phyloP scores from a whole-genome alignment of 2,113 vertebrate species.

The Heterotis niloticus region DNA sequence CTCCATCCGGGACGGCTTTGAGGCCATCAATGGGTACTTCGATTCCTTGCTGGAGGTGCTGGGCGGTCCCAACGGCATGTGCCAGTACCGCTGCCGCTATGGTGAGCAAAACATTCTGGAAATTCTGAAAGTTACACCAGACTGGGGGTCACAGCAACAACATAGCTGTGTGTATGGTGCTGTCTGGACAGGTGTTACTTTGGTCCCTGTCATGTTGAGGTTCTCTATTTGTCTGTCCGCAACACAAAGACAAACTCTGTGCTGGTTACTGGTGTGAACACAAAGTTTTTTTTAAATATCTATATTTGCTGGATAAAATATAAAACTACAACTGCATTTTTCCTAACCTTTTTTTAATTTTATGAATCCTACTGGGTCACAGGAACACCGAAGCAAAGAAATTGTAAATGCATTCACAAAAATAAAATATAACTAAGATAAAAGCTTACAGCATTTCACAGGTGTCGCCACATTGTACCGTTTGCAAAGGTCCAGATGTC shows the following conservation, averaged over 20 bases:
- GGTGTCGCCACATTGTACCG: too few relatives aligned
- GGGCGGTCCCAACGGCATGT: conserved; percentile 84
- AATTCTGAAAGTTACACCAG: neutral
- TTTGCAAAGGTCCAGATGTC: too few relatives aligned
- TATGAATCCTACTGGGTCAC: too few relatives aligned
- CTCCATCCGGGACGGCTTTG: conserved; percentile 75
- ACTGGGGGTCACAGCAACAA: too few relatives aligned
- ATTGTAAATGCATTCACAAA: too few relatives aligned
- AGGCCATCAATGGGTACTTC: conserved; percentile 80
- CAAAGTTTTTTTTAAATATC: neutral
- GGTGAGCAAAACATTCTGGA: conserved; percentile 61
- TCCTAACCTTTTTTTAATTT: too few relatives aligned
- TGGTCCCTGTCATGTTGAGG: neutral
- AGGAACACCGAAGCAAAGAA: too few relatives aligned
- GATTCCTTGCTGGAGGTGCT: conserved; percentile 87
- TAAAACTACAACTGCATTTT: too few relatives aligned
- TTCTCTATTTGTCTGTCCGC: neutral
- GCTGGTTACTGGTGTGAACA: conserved; percentile 3
- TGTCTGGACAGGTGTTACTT: neutral
- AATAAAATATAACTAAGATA: too few relatives aligned
- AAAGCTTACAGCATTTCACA: too few relatives aligned
- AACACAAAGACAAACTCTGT: neutral
- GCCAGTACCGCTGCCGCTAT: conserved; percentile 82
- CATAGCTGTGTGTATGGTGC: neutral
- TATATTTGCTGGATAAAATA: too few relatives aligned